Evolutionary conservation across 30 jellyfish, hydroid and myxozoan species (phyloP).

Genomic region (Nemopilema nomurai): DNA sequence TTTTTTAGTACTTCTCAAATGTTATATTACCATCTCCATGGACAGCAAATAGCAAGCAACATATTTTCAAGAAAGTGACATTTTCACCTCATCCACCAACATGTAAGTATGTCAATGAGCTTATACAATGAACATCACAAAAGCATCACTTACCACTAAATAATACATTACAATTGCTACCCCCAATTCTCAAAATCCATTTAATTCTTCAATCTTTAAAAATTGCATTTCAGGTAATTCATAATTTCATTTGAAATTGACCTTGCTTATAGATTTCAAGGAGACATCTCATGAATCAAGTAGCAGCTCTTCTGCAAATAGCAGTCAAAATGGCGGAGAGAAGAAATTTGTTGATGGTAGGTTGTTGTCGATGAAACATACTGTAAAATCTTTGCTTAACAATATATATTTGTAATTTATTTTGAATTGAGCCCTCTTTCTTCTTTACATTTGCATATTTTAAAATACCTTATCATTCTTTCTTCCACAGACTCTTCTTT

Average conservation of each 20-base stretch:
- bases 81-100: constrained; percentile 87
- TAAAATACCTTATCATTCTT: neutral
- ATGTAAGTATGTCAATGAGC: neutral
- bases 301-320: neutral
- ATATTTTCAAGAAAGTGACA: constrained; percentile 63
- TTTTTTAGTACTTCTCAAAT: constrained; percentile 56
- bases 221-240: neutral
- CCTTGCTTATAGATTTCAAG: constrained; percentile 24
- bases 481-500: neutral
- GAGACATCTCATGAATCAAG: constrained; percentile 24
- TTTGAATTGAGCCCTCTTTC: too few species aligned
- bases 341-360: constrained; percentile 40
- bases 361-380: too few species aligned
- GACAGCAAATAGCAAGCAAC: constrained; percentile 43
- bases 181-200: too few species aligned
- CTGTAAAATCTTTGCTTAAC: too few species aligned
- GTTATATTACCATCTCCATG: constrained; percentile 76
- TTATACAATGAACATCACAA: too few species aligned
- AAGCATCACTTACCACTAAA: too few species aligned
- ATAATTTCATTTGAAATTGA: neutral
- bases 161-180: too few species aligned
- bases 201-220: neutral
- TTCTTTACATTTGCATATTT: neutral
- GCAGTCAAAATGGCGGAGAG: constrained; percentile 31
- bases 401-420: too few species aligned